Conservation (phyloP, 2,888 invertebrate genomes). For the Didymodactylos carnosus region DNA sequence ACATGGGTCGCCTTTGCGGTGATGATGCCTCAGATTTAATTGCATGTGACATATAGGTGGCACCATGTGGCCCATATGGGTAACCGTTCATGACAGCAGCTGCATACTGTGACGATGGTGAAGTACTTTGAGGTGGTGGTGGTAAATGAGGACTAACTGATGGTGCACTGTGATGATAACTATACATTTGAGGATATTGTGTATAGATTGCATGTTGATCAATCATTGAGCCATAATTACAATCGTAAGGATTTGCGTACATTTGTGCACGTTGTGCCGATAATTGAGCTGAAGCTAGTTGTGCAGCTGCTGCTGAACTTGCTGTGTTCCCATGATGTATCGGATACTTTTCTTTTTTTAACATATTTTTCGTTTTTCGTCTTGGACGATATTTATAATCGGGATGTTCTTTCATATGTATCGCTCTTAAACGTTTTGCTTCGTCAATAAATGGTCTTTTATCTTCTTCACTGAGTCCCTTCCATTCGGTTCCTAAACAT, state of each 20-base stretch:
- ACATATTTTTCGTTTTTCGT: conserved; percentile 61
- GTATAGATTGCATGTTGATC: neutral
- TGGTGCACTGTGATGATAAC: neutral
- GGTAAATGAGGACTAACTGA: neutral
- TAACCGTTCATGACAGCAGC: too few species aligned
- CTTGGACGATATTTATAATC: conserved; percentile 93
- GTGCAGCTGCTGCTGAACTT: neutral
- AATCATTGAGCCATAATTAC: neutral
- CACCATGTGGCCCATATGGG: too few species aligned
- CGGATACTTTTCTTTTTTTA: neutral
- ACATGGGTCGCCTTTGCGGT: too few species aligned
- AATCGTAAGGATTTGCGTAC: neutral
- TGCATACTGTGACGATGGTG: neutral
- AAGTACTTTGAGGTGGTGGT: neutral
- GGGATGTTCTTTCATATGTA: conserved; percentile 98
- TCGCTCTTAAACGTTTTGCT: conserved; percentile 79
- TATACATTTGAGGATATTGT: neutral
- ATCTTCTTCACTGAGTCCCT: conserved; percentile 74
- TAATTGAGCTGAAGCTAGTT: neutral
- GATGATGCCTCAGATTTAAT: too few species aligned
- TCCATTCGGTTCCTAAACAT: conserved; percentile 91
- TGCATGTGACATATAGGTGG: too few species aligned
- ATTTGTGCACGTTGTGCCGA: too few species aligned
- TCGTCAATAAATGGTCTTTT: conserved; percentile 97
- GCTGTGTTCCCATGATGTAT: neutral